Base-by-base conservation (phyloP, 2,797 vertebrate species). In the Girardinus metallicus region DNA sequence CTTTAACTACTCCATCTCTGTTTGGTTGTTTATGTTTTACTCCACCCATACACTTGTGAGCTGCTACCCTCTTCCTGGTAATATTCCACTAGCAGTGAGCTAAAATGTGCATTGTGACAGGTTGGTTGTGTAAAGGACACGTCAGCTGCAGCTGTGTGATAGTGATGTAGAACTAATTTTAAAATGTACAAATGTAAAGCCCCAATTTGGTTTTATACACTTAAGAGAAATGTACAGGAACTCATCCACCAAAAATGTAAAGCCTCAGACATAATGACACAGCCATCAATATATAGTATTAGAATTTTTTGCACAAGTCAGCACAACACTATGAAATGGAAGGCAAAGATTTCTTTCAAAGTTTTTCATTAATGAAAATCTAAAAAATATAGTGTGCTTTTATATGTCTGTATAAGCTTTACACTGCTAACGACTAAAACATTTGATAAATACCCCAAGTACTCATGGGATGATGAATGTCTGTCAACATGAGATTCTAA, bases 81-180 rank as follows among this genome's bases (percentile, higher is more conserved):
- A 94, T 94, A 92, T 95, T 94, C 92, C 93, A 94, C 91, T 92
- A 86, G 79, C 82, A 53, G 77, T 85, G 88, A 91, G 91, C 85
- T 86, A 87, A 90, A 89, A 88, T 86, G 87, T 83, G 87, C 87
- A 85, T 84, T 78, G 84, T 83, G 86, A 90, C 85, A 76, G 73
- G 79, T 21, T 82, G 84, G 83, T 85, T 80, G 86, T 87, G 86
- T 83, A 82, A 86, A 87, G 86, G 87, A 81, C 84, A 85, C 82
- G 83, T 84, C 51, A 53, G 51, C 80, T 79, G 74, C 51, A 53
- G 23, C 80, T 79, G 74, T 64, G 80, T 57, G 43, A 71, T 68
- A 12, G 80, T 73, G 78, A 85, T 76, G 57, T 71, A 85, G 73
- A 85, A 78, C 80, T 53, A 36, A 66, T 80, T 80, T 79, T 70